These are phyloP conservation scores for Drosophila cognata DNA, from an alignment of 2,888 invertebrate genomes.

Conservation along the genomic window DNA sequence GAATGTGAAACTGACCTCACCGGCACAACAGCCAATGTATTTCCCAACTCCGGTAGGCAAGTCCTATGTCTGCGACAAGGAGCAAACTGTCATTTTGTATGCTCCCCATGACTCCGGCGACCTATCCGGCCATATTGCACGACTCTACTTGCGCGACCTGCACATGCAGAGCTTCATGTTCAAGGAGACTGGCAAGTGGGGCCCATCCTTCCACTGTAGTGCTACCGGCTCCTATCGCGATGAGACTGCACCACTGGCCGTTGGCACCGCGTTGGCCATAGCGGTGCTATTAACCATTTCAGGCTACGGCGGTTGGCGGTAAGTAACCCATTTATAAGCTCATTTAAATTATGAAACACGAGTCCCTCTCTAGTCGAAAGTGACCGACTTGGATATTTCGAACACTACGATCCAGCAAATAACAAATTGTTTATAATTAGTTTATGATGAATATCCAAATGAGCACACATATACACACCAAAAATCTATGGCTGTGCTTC, in stretches of 20 bases:
- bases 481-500: not conserved
- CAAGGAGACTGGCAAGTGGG: slow-evolving; percentile 89
- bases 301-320: slow-evolving; percentile 90
- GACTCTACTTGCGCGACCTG: slow-evolving; percentile 89
- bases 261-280: slow-evolving; percentile 93
- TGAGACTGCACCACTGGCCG: slow-evolving; percentile 93
- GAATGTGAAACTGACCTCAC: slow-evolving; percentile 87
- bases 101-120: slow-evolving; percentile 86
- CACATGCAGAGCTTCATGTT: slow-evolving; percentile 95
- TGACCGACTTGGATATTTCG: too few species aligned
- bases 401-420: not conserved
- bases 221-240: slow-evolving; percentile 88
- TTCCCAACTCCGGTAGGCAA: slow-evolving; percentile 95
- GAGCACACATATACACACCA: not conserved
- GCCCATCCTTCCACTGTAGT: slow-evolving; percentile 85
- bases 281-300: slow-evolving; percentile 92
- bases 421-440: not conserved
- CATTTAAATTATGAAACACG: not conserved
- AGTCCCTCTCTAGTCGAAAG: not conserved
- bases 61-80: slow-evolving; percentile 91
- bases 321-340: slow-evolving; percentile 26
- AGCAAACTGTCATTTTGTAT: slow-evolving; percentile 88
- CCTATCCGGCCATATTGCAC: slow-evolving; percentile 87
- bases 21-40: slow-evolving; percentile 87
- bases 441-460: not conserved